These are phyloP conservation scores for Lissocephala sabroskyi DNA, from an alignment of 2,888 invertebrate species.

Conservation along the genomic window DNA sequence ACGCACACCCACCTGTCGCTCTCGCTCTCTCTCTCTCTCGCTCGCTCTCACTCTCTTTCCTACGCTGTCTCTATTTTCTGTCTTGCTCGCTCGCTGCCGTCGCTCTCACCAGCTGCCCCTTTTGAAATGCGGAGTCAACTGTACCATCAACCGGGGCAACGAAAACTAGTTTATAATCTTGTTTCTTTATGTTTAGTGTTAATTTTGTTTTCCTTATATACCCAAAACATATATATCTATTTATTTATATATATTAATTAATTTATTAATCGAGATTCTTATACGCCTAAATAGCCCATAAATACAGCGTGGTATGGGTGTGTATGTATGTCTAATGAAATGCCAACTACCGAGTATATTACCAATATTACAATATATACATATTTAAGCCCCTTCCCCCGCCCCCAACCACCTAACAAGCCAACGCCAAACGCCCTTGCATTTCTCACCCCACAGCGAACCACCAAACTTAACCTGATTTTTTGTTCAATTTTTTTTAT, in stretches of 20 bases:
- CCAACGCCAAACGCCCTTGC: no score
- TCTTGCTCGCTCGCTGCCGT: background rate
- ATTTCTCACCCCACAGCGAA: no score
- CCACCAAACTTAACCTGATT: no score
- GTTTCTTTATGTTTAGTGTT: background rate
- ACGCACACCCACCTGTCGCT: background rate
- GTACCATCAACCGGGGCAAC: no score
- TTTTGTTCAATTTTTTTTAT: no score
- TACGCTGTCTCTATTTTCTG: background rate
- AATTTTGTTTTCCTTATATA: background rate
- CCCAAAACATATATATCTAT: constrained; percentile 12
- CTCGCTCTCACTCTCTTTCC: background rate
- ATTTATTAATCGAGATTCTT: background rate
- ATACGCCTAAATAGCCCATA: constrained; percentile 1
- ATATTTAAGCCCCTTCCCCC: no score
- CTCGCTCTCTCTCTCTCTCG: background rate
- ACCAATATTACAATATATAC: no score
- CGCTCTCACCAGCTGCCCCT: background rate
- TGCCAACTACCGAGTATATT: no score
- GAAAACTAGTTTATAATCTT: constrained; percentile 5
- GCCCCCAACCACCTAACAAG: no score
- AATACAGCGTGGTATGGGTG: no score
- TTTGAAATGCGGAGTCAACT: no score
- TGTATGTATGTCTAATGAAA: no score
- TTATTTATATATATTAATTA: constrained; percentile 16